Evolutionary conservation across 2,888 invertebrate species (phyloP).

Genomic region (Frankliniella intonsa): DNA sequence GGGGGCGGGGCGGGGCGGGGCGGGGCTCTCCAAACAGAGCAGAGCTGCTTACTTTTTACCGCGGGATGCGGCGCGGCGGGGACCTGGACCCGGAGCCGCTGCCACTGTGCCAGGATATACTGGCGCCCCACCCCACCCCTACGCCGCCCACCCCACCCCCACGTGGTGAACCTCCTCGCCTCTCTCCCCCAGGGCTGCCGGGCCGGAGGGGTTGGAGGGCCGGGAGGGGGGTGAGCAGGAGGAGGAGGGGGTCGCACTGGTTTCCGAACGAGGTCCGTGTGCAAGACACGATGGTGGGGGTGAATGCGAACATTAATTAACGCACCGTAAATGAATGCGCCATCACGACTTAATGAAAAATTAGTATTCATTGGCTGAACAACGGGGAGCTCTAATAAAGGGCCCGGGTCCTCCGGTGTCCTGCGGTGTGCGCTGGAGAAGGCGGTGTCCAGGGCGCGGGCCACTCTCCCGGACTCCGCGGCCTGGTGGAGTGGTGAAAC

Average conservation of each 20-base stretch:
- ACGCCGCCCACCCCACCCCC: constrained; percentile 27
- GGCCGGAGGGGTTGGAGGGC: no score
- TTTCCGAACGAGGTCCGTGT: no score
- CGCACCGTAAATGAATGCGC: neutral
- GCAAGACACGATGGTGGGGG: neutral
- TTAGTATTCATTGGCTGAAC: neutral
- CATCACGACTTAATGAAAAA: neutral
- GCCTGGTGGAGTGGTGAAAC: no score
- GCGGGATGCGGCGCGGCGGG: neutral
- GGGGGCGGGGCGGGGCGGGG: neutral
- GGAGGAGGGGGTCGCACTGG: constrained; percentile 14
- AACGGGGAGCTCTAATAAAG: no score
- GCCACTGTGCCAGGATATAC: neutral
- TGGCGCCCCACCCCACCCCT: constrained; percentile 13
- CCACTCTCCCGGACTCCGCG: no score
- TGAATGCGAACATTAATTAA: constrained; percentile 22
- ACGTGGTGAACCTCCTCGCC: no score
- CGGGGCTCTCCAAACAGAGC: neutral
- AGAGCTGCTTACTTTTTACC: no score
- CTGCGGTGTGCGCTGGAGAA: neutral
- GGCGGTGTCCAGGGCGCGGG: neutral
- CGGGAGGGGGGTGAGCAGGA: constrained; percentile 28
- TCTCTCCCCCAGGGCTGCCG: no score
- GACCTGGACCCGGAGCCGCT: neutral
- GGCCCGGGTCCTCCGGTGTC: neutral